Percentiles rank a stretch among this genome's conserved stretches.
Conservation (phyloP, 2,797 vertebrate genomes). For the Phataginus tricuspis region DNA sequence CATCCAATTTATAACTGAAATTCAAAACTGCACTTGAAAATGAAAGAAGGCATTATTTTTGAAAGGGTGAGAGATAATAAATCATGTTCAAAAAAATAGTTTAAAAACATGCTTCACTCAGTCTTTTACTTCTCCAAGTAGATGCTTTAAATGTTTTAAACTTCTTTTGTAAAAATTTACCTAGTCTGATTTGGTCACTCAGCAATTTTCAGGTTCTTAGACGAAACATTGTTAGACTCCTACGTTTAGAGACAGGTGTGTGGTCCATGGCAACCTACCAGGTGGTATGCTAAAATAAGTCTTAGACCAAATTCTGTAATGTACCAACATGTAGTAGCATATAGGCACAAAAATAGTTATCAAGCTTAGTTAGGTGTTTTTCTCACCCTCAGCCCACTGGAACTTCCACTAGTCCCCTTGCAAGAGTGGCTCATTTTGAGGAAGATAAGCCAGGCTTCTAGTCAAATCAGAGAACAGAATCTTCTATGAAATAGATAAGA, state of each 20-base stretch:
- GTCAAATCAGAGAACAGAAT: background rate
- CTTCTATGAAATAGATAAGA: slow-evolving; percentile 11
- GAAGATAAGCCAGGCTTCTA: background rate
- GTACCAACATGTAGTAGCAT: background rate
- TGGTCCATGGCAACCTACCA: background rate
- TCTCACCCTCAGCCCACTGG: background rate
- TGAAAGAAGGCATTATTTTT: slow-evolving; percentile 41
- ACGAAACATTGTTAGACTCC: background rate
- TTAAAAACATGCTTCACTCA: slow-evolving; percentile 32
- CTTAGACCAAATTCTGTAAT: slow-evolving; percentile 3
- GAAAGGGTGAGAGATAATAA: slow-evolving; percentile 7
- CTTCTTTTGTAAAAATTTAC: slow-evolving; percentile 7
- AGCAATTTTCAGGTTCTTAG: background rate
- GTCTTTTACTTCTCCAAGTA: slow-evolving; percentile 19
- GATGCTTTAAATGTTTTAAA: slow-evolving; percentile 40
- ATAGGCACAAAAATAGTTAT: background rate
- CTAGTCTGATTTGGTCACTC: background rate
- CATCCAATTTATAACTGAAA: slow-evolving; percentile 48
- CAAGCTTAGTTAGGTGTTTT: slow-evolving; percentile 25
- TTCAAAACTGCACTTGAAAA: slow-evolving; percentile 44
- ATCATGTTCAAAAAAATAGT: slow-evolving; percentile 13
- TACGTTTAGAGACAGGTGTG: background rate
- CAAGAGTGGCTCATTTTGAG: background rate
- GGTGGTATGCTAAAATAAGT: slow-evolving; percentile 27
- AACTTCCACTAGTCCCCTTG: background rate